Percentiles rank a stretch among this genome's conserved stretches.
Conservation (phyloP, 2,797 vertebrate genomes). For the Botia kubotai region DNA sequence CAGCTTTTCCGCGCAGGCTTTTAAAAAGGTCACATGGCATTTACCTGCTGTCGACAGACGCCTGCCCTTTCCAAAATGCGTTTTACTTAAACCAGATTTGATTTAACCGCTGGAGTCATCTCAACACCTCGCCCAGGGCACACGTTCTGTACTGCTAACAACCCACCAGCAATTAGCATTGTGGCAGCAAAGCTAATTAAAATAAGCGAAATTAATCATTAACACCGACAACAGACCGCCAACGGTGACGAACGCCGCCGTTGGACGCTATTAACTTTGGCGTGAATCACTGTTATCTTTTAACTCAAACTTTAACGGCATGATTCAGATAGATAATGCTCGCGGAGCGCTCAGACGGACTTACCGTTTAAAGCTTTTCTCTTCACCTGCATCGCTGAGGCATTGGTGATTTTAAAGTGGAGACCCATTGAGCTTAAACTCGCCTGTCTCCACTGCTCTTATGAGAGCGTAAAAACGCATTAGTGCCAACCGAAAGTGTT, state of each 20-base stretch:
- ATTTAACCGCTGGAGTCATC: conserved; percentile 47
- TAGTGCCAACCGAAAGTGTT: conserved; percentile 68
- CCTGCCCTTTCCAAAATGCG: conserved; percentile 58
- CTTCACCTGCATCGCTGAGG: conserved; percentile 18
- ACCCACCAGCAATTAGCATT: conserved; percentile 71
- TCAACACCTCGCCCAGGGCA: conserved; percentile 63
- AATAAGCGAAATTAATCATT: conserved; percentile 74
- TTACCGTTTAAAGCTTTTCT: conserved; percentile 33
- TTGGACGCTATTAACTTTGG: conserved; percentile 51
- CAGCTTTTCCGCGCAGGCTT: conserved; percentile 32
- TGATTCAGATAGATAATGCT: conserved; percentile 10
- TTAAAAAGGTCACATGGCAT: conserved; percentile 58
- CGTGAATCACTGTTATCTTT: conserved; percentile 50
- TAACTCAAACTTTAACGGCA: conserved; percentile 14
- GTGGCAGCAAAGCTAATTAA: conserved; percentile 72
- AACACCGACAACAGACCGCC: conserved; percentile 65
- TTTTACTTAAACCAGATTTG: conserved; percentile 62
- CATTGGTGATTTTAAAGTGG: conserved; percentile 1
- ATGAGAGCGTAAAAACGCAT: conserved; percentile 65
- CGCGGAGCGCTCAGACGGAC: background rate
- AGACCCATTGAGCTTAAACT: conserved; percentile 52
- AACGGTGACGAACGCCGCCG: conserved; percentile 63
- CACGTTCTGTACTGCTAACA: conserved; percentile 53
- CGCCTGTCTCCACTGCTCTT: conserved; percentile 51
- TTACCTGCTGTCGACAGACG: conserved; percentile 52